Evolutionary conservation across 53 echinoderm and acorn worm species (phyloP).

Genomic region (Patiria pectinifera): DNA sequence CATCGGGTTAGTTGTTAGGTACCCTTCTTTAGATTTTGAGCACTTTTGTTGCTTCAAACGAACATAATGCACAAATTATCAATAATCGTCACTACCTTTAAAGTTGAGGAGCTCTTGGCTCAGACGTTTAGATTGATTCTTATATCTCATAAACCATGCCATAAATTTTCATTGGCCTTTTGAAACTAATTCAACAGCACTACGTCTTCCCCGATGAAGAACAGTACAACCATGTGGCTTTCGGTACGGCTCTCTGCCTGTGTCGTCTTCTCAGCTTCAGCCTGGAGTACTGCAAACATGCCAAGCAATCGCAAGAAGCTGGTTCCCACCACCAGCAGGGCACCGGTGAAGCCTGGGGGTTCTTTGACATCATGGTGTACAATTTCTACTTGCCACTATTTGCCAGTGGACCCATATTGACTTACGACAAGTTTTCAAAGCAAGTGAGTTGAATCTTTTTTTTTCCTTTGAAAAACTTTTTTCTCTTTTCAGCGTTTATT

Average conservation of each 20-base stretch:
- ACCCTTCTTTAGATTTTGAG: no score
- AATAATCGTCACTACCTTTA: no score
- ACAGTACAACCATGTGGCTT: constrained; percentile 69
- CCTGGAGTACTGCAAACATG: constrained; percentile 75
- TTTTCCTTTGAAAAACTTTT: neutral
- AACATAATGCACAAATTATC: no score
- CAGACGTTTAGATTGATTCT: no score
- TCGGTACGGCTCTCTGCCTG: constrained; percentile 72
- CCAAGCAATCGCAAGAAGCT: constrained; percentile 27
- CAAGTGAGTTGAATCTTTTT: constrained; percentile 62
- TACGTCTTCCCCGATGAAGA: constrained; percentile 59
- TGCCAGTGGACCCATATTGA: constrained; percentile 78
- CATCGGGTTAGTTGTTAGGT: no score
- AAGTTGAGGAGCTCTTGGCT: no score
- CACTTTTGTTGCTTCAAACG: no score
- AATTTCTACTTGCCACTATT: constrained; percentile 86
- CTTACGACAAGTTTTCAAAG: constrained; percentile 77
- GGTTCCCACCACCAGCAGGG: constrained; percentile 47
- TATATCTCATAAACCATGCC: no score
- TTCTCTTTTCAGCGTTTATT: no score
- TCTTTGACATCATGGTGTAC: constrained; percentile 75
- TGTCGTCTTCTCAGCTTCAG: constrained; percentile 82
- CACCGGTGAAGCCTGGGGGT: constrained; percentile 63
- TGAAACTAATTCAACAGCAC: constrained; percentile 21
- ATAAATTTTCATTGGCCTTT: neutral